Percentiles rank a stretch among this genome's conserved stretches.
phyloP scores from a whole-genome alignment of 2,888 invertebrate genomes.

The Orthosia gothica region DNA sequence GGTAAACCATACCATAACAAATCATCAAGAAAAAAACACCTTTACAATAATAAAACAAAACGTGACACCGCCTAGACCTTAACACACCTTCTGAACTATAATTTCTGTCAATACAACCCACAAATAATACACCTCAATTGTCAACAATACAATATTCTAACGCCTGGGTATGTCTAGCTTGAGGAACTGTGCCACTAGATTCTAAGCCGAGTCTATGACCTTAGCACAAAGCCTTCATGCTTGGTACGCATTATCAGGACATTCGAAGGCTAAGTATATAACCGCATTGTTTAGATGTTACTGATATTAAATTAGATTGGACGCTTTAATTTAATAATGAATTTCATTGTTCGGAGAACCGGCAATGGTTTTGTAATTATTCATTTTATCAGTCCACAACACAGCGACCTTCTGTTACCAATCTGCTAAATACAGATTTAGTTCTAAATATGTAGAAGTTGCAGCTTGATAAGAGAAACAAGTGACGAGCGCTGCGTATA shows the following conservation, averaged over 20 bases:
- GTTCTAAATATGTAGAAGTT: no score
- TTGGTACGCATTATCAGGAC: constrained; percentile 41
- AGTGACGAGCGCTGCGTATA: no score
- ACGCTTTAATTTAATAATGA: background rate
- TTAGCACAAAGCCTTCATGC: constrained; percentile 47
- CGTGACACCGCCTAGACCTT: background rate
- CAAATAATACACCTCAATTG: constrained; percentile 4
- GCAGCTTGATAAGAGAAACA: no score
- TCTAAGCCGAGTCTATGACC: constrained; percentile 41
- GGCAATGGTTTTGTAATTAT: background rate
- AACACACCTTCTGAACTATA: background rate
- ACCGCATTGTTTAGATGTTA: constrained; percentile 56
- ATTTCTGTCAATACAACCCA: background rate
- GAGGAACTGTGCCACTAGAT: constrained; percentile 37
- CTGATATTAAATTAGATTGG: constrained; percentile 18
- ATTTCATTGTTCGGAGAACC: background rate
- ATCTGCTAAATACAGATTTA: no score
- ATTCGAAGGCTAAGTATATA: constrained; percentile 27
- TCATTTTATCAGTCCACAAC: no score
- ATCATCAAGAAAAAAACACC: background rate
- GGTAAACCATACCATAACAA: background rate
- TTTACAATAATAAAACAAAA: background rate
- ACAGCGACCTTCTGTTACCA: no score
- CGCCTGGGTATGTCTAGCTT: background rate
- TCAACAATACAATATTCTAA: background rate